Evolutionary conservation across 1,140 invertebrate genomes (phyloP), one percentile per base, ranked within the genome.

Genomic region (Musca vetustissima): DNA sequence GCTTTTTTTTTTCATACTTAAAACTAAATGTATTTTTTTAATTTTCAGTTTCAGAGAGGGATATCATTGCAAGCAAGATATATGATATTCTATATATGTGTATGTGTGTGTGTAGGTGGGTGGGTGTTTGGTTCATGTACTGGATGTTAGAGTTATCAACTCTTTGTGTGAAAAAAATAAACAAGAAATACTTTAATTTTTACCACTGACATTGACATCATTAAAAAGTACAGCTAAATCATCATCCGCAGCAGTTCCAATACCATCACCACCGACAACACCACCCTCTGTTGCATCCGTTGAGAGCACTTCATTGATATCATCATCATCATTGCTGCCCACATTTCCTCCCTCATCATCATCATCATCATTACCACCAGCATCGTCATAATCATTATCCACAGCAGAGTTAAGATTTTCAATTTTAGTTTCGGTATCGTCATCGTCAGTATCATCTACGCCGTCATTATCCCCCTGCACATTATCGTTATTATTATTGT

Each of bases 121-220:
- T 66, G 19, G 25, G 6, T 50, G 43, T 65, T n/a, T n/a, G n/a
- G n/a, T n/a, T n/a, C n/a, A n/a, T n/a, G n/a, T n/a, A n/a, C n/a
- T n/a, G n/a, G n/a, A n/a, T n/a, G n/a, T n/a, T n/a, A 17, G n/a
- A 47, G 28, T 1, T 43, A 19, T 36, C 8, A 9, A 19, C 22
- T 61, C 19, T 61, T 36, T 61, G 57, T 24, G 14, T 25, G n/a
- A 59, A 25, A 59, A 15, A 8, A 4, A 61, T 8, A 52, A 66
- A 66, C 17, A 4, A 32, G 4, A 32, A 65, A 66, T 2, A 9
- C 14, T 50, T 52, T 50, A 66, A 17, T 52, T 66, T 28, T 32
- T 66, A 66, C n/a, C 49, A 48, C 25, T 22, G 47, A 15, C 19
- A 48, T 65, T 19, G 21, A 17, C 47, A 49, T 66, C 64, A 52